Conservation (phyloP, 2,113 vertebrate species). For the Prochilodus magdalenae region DNA sequence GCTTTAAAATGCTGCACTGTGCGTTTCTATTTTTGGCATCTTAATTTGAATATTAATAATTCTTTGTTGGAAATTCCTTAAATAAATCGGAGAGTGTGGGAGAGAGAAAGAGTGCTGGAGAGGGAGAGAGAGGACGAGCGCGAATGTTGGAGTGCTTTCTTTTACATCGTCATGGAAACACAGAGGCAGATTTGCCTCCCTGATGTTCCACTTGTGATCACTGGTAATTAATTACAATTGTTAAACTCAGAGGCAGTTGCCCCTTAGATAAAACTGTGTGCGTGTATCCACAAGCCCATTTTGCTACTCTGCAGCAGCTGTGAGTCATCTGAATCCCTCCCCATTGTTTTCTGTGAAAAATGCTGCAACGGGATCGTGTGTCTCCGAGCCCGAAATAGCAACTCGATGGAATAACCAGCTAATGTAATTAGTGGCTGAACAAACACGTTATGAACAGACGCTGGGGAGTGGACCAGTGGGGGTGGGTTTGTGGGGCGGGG, state of each 20-base stretch:
- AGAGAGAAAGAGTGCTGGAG: background rate
- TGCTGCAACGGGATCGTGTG: slow-evolving; percentile 48
- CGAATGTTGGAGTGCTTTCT: background rate
- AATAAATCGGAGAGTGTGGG: slow-evolving; percentile 22
- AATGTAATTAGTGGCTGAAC: slow-evolving; percentile 60
- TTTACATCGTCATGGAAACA: slow-evolving; percentile 63
- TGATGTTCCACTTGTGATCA: slow-evolving; percentile 46
- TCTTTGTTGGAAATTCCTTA: slow-evolving; percentile 24
- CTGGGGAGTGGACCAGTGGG: background rate
- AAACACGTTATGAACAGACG: slow-evolving; percentile 54
- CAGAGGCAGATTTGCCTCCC: slow-evolving; percentile 40
- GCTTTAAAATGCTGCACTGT: background rate
- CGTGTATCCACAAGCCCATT: slow-evolving; percentile 27
- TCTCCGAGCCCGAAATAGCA: slow-evolving; percentile 55
- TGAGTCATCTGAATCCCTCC: slow-evolving; percentile 42
- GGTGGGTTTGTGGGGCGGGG: background rate
- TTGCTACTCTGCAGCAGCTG: slow-evolving; percentile 30
- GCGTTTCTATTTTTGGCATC: slow-evolving; percentile 38
- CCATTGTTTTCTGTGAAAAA: slow-evolving; percentile 51
- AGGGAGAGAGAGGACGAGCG: background rate
- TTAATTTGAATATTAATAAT: slow-evolving; percentile 48
- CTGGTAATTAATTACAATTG: slow-evolving; percentile 49
- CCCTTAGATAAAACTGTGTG: slow-evolving; percentile 9
- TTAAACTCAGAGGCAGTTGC: slow-evolving; percentile 23
- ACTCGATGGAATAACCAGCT: slow-evolving; percentile 53